Evolutionary conservation across 1,140 invertebrate species (phyloP), one percentile per base, ranked within the genome.

Genomic region (Theocolax elegans): DNA sequence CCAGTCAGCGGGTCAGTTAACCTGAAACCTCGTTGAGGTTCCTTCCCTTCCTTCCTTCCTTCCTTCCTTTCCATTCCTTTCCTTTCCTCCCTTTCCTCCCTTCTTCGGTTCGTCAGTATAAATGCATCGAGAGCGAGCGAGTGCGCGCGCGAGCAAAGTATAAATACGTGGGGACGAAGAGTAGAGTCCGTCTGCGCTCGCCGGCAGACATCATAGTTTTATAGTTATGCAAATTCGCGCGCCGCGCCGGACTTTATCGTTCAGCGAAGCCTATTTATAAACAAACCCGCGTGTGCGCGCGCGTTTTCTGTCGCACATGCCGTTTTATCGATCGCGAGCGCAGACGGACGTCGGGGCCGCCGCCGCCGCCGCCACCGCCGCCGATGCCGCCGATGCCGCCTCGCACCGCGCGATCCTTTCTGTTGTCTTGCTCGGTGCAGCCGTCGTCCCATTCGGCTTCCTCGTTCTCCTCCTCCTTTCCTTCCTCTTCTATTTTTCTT

Each of bases 211-310:
- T 42, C 27, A 69, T 63, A 63, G 58, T 69, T 67, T 67, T 69
- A 69, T 69, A 54, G 46, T 51, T 64, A 51, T 64, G 60, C 46
- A 64, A 64, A 64, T 64, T 64, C 27, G 31, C 48, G 64, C 56
- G 51, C 29, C 49, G 59, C 25, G 25, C 35, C 58, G 67, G 46
- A 62, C 48, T 62, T n/a, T 44, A 44, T 62, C 60, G 51, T 70
- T 70, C 67, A 40, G 25, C 67, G 67, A 70, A 70, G 51, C 60
- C 67, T 70, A 70, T 70, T 70, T 64, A 70, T 70, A 70, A 70
- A 54, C 59, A 68, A 60, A 67, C 21, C 25, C 44, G 10, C 59
- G 48, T 19, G 8, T 23, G n/a, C 12, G 48, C 44, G 27, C 15
- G 44, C 17, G 17, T 19, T 49, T 19, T 35, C 44, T 56, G 25